Conservation (phyloP, 2,797 vertebrate species). For the Setipinna tenuifilis region DNA sequence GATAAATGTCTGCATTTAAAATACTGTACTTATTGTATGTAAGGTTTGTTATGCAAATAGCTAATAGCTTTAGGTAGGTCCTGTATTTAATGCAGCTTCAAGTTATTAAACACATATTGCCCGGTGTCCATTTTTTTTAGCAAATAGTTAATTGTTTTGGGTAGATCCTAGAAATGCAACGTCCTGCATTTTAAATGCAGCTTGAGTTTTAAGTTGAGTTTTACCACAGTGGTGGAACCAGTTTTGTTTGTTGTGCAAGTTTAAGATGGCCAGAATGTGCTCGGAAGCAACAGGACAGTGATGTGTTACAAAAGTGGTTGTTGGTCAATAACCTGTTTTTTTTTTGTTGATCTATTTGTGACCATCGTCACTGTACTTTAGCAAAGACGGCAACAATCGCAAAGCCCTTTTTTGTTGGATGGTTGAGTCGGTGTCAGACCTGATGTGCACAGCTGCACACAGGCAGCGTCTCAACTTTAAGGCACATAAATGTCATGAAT, state of each 20-base stretch:
- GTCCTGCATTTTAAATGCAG: not conserved
- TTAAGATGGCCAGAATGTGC: not conserved
- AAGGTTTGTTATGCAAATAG: too few relatives aligned
- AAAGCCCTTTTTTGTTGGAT: not conserved
- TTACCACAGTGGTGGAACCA: not conserved
- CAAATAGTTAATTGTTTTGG: not conserved
- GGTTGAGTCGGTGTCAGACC: not conserved
- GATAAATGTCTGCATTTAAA: not conserved
- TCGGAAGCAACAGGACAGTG: not conserved
- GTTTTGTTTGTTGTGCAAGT: not conserved
- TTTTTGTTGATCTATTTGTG: slow-evolving; percentile 9
- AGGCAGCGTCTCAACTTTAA: not conserved
- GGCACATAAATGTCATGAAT: too few relatives aligned
- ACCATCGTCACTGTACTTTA: not conserved
- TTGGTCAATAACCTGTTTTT: not conserved
- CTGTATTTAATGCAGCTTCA: too few relatives aligned
- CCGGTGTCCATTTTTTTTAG: too few relatives aligned
- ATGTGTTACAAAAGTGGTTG: not conserved
- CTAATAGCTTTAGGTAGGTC: too few relatives aligned
- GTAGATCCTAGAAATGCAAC: not conserved
- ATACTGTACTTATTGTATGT: not conserved
- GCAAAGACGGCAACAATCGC: not conserved
- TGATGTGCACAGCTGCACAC: not conserved
- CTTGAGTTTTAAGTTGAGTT: not conserved
- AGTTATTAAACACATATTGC: too few relatives aligned